A percentile compares a stretch with the other conserved stretches of the same genome.
Conservation (phyloP, 1,140 invertebrate species). For the Goniozus legneri region DNA sequence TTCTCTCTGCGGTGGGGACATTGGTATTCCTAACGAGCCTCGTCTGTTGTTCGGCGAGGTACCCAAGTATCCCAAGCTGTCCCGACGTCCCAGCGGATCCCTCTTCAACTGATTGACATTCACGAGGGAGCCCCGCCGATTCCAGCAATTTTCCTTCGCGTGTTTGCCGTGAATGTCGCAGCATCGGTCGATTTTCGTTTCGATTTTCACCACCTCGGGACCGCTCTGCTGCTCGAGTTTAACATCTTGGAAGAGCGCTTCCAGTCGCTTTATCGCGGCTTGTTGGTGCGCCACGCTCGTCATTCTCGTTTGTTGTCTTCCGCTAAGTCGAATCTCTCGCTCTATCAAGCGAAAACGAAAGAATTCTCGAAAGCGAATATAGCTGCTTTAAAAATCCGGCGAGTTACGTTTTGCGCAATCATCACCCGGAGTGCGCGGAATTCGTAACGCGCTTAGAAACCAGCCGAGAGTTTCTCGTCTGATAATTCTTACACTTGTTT, state of each 20-base stretch:
- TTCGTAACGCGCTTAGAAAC: conserved; percentile 11
- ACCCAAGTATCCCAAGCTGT: conserved; percentile 22
- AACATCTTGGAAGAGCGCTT: conserved; percentile 67
- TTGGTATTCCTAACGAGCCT: conserved; percentile 58
- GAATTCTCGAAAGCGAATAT: too few relatives aligned
- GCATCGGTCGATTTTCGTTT: conserved; percentile 55
- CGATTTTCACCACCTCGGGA: conserved; percentile 55
- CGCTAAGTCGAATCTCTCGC: too few relatives aligned
- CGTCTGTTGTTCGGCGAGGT: conserved; percentile 48
- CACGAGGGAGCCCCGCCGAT: conserved; percentile 58
- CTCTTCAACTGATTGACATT: conserved; percentile 37
- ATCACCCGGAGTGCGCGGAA: background rate
- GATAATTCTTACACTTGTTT: conserved; percentile 11
- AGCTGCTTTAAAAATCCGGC: too few relatives aligned
- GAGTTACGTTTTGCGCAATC: too few relatives aligned
- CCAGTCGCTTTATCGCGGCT: conserved; percentile 65
- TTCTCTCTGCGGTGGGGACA: conserved; percentile 56
- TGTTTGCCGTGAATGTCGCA: conserved; percentile 70
- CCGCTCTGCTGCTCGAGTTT: conserved; percentile 55
- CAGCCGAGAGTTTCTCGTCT: conserved; percentile 7
- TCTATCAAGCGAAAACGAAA: too few relatives aligned
- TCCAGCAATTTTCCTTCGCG: conserved; percentile 53
- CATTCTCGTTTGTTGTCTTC: conserved; percentile 31
- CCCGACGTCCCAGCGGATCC: conserved; percentile 30
- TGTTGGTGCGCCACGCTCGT: conserved; percentile 58